Percentiles rank a stretch among this genome's conserved stretches.
phyloP scores from a whole-genome alignment of 2,113 vertebrate genomes.

The Proterorhinus semilunaris region DNA sequence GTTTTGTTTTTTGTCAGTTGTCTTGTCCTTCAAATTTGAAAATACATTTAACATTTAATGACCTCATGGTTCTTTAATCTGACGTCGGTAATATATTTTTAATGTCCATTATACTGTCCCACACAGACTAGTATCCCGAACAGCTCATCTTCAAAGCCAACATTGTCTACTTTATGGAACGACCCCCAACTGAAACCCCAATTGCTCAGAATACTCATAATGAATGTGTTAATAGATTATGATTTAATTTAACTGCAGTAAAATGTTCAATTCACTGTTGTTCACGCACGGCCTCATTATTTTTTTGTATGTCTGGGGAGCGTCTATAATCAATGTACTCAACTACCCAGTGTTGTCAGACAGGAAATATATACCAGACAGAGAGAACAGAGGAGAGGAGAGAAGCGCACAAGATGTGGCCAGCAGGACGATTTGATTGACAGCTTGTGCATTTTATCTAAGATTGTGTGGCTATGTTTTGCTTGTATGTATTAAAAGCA shows the following conservation, averaged over 20 bases:
- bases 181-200: neutral
- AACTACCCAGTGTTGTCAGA: constrained; percentile 6
- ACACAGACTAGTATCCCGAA: neutral
- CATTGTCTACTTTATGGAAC: neutral
- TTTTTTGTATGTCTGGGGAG: neutral
- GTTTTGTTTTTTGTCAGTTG: too few species aligned
- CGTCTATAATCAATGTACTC: constrained; percentile 4
- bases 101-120: too few species aligned
- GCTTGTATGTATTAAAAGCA: constrained; percentile 48
- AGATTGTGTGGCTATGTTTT: constrained; percentile 41
- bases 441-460: constrained; percentile 38
- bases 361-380: constrained; percentile 6
- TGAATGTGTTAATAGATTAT: constrained; percentile 24
- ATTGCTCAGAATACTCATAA: constrained; percentile 1
- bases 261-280: constrained; percentile 20
- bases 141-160: neutral
- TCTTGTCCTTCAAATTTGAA: too few species aligned
- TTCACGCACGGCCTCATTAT: neutral
- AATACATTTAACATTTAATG: too few species aligned
- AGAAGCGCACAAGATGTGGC: constrained; percentile 21
- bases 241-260: constrained; percentile 2
- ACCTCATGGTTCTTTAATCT: too few species aligned
- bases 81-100: too few species aligned
- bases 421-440: constrained; percentile 44
- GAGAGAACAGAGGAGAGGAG: constrained; percentile 1